phyloP scores from a whole-genome alignment of 1,140 invertebrate genomes.

The Eueides isabella region DNA sequence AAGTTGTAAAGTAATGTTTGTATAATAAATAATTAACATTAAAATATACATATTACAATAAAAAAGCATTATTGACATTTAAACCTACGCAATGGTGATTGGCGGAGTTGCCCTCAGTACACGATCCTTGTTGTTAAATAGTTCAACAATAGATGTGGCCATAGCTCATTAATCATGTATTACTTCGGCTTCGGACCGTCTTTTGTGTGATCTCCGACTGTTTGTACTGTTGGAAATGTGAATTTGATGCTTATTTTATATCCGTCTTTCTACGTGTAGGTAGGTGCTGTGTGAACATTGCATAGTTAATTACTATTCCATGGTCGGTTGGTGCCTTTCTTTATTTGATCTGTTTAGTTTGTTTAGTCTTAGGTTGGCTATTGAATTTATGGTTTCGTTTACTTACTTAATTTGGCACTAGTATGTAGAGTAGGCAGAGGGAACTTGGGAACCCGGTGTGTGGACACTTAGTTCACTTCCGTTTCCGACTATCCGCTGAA shows the following conservation, averaged over 20 bases:
- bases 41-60: too few relatives aligned
- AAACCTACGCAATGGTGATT: neutral
- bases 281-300: slow-evolving; percentile 26
- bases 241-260: slow-evolving; percentile 50
- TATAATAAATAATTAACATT: too few relatives aligned
- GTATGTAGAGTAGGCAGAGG: too few relatives aligned
- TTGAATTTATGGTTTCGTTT: neutral
- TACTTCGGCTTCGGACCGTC: slow-evolving; percentile 57
- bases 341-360: slow-evolving; percentile 37
- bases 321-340: slow-evolving; percentile 37
- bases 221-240: slow-evolving; percentile 49
- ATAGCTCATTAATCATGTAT: slow-evolving; percentile 64
- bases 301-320: slow-evolving; percentile 45
- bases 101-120: slow-evolving; percentile 27
- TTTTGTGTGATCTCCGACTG: slow-evolving; percentile 58
- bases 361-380: slow-evolving; percentile 17
- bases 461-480: too few relatives aligned
- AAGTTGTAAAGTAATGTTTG: too few relatives aligned
- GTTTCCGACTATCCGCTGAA: too few relatives aligned
- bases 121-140: slow-evolving; percentile 57
- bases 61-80: neutral
- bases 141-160: slow-evolving; percentile 67
- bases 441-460: too few relatives aligned
- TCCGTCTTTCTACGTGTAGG: slow-evolving; percentile 37
- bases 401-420: too few relatives aligned